phyloP scores from a whole-genome alignment of 2,797 vertebrate genomes.

The Naso thynnoides region DNA sequence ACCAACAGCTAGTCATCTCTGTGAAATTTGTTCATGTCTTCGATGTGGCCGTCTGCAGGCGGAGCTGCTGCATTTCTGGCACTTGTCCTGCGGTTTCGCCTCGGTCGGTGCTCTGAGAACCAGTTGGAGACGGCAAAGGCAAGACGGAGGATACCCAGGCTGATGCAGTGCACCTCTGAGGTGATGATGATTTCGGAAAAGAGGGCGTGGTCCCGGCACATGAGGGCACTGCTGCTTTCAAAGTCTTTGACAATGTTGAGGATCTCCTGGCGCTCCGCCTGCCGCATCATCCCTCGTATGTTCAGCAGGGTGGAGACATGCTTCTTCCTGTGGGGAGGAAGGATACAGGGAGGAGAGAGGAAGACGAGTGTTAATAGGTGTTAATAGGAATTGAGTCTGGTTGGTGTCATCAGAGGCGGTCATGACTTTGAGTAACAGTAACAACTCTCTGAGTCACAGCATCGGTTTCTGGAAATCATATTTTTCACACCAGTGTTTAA shows the following conservation, averaged over 20 bases:
- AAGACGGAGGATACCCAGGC: conserved; percentile 82
- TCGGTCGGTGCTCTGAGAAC: conserved; percentile 81
- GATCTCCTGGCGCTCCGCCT: conserved; percentile 88
- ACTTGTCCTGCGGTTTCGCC: conserved; percentile 33
- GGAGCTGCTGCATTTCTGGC: conserved; percentile 27
- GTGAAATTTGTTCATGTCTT: conserved; percentile 61
- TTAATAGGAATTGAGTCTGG: conserved; percentile 43
- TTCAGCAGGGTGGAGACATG: conserved; percentile 91
- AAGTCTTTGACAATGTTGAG: conserved; percentile 89
- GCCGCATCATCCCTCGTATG: conserved; percentile 88
- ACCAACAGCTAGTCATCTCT: conserved; percentile 69
- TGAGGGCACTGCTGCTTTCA: conserved; percentile 72
- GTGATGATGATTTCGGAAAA: conserved; percentile 89
- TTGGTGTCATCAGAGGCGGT: conserved; percentile 31
- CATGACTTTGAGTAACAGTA: conserved; percentile 31
- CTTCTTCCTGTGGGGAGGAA: conserved; percentile 82
- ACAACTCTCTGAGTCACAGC: conserved; percentile 42
- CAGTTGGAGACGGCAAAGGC: conserved; percentile 85
- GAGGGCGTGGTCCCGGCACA: conserved; percentile 82
- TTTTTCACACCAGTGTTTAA: too few species aligned
- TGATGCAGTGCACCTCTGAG: conserved; percentile 86
- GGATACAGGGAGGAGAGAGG: conserved; percentile 42
- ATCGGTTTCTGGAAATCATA: conserved; percentile 46
- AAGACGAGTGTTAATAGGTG: conserved; percentile 45
- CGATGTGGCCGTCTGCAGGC: conserved; percentile 48